These are phyloP conservation scores for Mobula hypostoma DNA, from an alignment of 2,113 vertebrate species.

Conservation along the genomic window DNA sequence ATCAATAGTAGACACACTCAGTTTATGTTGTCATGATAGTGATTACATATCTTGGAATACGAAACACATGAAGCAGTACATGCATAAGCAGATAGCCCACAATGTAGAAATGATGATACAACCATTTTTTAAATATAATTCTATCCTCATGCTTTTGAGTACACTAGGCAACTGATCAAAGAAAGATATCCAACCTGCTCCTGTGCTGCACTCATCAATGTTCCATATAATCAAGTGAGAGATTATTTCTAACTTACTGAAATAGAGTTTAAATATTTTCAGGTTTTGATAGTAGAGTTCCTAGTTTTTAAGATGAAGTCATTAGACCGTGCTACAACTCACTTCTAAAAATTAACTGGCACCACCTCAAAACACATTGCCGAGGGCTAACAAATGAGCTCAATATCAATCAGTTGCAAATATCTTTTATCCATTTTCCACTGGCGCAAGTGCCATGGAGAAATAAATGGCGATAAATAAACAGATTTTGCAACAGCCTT, in stretches of 20 bases:
- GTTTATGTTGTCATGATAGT: neutral
- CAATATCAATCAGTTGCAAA: neutral
- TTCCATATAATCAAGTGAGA: neutral
- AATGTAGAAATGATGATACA: neutral
- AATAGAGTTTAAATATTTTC: neutral
- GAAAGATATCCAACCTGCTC: neutral
- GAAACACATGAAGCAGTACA: neutral
- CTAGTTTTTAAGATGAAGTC: neutral
- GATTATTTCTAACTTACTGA: neutral
- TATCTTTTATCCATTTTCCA: neutral
- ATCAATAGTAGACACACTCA: neutral
- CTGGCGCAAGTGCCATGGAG: neutral
- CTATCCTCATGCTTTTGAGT: neutral
- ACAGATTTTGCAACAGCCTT: neutral
- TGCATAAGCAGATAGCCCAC: neutral
- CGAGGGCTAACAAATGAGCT: neutral
- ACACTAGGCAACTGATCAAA: neutral
- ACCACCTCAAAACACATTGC: neutral
- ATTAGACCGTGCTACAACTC: neutral
- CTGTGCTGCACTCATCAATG: no score
- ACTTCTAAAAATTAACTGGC: neutral
- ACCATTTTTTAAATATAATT: neutral
- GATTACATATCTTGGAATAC: neutral
- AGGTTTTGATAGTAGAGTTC: neutral
- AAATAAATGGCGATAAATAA: neutral